Conservation (phyloP, 2,797 vertebrate species). For the Acrossocheilus fasciatus region DNA sequence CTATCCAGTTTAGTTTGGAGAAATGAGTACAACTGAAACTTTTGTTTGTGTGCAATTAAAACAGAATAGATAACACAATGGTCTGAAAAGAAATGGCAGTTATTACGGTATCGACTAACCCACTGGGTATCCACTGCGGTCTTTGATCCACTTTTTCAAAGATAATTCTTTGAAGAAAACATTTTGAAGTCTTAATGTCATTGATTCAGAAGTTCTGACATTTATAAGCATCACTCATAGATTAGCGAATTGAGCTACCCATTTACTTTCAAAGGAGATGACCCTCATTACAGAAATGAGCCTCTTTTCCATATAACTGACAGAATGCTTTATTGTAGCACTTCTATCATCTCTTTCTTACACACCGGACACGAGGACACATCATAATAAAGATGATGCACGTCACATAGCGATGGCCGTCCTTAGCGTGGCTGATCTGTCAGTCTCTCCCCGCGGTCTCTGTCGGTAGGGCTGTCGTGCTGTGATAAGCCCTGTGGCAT, state of each 20-base stretch:
- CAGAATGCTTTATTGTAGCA: slow-evolving; percentile 7
- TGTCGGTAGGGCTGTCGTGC: slow-evolving; percentile 79
- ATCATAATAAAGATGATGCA: slow-evolving; percentile 58
- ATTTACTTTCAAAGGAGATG: slow-evolving; percentile 17
- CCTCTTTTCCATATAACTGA: slow-evolving; percentile 26
- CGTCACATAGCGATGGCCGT: slow-evolving; percentile 31
- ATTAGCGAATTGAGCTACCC: slow-evolving; percentile 1
- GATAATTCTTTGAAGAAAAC: background rate
- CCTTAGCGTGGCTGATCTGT: slow-evolving; percentile 25
- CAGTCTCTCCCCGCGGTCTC: slow-evolving; percentile 59
- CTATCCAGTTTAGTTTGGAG: background rate
- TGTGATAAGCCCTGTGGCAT: slow-evolving; percentile 92
- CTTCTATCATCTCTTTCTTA: slow-evolving; percentile 14
- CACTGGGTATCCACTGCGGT: background rate
- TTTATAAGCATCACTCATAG: slow-evolving; percentile 29
- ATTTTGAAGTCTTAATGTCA: slow-evolving; percentile 13
- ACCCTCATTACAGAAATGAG: slow-evolving; percentile 16
- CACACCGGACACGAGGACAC: slow-evolving; percentile 48
- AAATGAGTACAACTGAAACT: background rate
- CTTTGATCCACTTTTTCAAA: background rate
- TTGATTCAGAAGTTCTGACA: slow-evolving; percentile 21
- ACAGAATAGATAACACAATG: background rate
- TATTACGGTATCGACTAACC: background rate
- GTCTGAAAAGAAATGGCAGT: background rate
- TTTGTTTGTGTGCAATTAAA: background rate